Evolutionary conservation across 2,797 vertebrate genomes (phyloP), one percentile per base, ranked within the genome.

Genomic region (Varecia variegata): DNA sequence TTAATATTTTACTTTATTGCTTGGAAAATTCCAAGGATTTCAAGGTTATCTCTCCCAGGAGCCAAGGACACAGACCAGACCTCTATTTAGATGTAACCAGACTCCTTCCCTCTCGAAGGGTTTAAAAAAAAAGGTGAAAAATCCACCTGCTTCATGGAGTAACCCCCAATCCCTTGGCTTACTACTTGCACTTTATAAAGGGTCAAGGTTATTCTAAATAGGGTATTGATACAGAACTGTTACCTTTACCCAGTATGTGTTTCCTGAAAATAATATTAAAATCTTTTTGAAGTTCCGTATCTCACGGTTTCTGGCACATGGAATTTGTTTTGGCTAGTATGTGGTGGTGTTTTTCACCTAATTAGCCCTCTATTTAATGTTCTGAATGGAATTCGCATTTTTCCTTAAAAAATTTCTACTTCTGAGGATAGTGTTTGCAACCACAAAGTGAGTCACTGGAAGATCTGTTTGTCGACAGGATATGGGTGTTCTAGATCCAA

Each of bases 251-350:
- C 2, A 7, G 0, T 45, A 25, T 18, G 5, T 35, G n/a, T 81
- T 74, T 83, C 58, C 70, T 88, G 80, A 90, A 84, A 92, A 52
- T 50, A 74, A 54, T 87, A 40, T 74, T 73, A 76, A 80, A 82
- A 67, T 40, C 2, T 14, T 83, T 62, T n/a, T 38, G 2, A 74
- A 79, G 35, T 79, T 76, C 21, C 32, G 3, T 47, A 43, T 38
- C 10, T 84, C 52, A 65, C 47, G 45, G 47, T 25, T 94, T 88
- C 58, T 65, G 54, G 25, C 9, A 70, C 14, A 58, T 6, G n/a
- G 15, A 23, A 77, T 94, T 88, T 73, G 0, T 56, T 58, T 87
- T 56, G 93, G 58, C 47, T 92, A 68, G 21, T 32, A 35, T 50
- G n/a, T 47, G 79, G 77, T 40, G n/a, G 23, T 40, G 35, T 4